Evolutionary conservation across 30 jellyfish, hydroid and myxozoan genomes (phyloP), one percentile per base, ranked within the genome.

Genomic region (Chrysaora quinquecirrha): DNA sequence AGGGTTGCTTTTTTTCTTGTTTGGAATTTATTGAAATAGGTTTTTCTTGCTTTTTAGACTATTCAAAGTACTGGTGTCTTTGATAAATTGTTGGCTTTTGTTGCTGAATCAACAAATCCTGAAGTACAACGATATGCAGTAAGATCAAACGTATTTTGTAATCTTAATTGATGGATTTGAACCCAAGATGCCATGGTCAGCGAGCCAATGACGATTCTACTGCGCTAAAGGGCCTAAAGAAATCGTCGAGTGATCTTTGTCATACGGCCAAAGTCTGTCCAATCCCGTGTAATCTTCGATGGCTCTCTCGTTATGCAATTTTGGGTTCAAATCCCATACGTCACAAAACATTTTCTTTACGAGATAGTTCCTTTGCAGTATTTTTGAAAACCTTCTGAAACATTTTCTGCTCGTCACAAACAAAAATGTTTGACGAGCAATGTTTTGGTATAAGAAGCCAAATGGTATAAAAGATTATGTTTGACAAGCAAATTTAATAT

Each of bases 121-220:
- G 98, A 91, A 28, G 89, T 86, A 24, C 98, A 91, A 69, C 80
- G 76, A 48, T 85, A 30, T 62, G 95, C 96, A 30, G 98, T 85
- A 76, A 83, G 93, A 34, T 34, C 3, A n/a, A n/a, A n/a, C n/a
- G n/a, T n/a, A n/a, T n/a, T n/a, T n/a, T n/a, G n/a, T n/a, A 2
- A 18, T 66, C 21, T 21, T 14, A 66, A 0, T 1, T 1, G 1
- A 0, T 6, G 34, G 21, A 29, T 3, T 67, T 68, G 21, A 68
- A 21, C 21, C 11, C 30, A 68, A 23, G 3, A 29, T 29, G 2
- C 33, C 35, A 4, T 30, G 33, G 20, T 7, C 33, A 23, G 2
- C n/a, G n/a, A n/a, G n/a, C n/a, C n/a, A n/a, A n/a, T n/a, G n/a
- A n/a, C n/a, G n/a, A n/a, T n/a, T n/a, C n/a, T n/a, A n/a, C n/a